These are phyloP conservation scores for Tetranychus piercei DNA, from an alignment of 2,888 invertebrate species.

Conservation along the genomic window DNA sequence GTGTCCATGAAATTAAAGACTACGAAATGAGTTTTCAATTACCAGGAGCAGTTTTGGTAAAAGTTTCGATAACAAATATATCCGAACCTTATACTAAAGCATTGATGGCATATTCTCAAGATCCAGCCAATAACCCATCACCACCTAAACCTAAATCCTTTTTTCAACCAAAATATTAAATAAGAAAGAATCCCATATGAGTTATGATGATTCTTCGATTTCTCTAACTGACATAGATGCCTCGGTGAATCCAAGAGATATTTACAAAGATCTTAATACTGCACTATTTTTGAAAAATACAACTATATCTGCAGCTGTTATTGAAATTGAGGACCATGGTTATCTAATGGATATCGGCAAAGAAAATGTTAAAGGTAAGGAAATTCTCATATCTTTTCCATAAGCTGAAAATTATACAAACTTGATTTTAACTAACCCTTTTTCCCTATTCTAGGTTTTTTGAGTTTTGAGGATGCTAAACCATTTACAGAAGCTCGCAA, in stretches of 20 bases:
- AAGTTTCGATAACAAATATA: conserved; percentile 20
- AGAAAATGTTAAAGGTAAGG: conserved; percentile 37
- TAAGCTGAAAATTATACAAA: too few species aligned
- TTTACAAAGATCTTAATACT: conserved; percentile 15
- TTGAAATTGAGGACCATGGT: conserved; percentile 64
- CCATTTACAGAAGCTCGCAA: neutral
- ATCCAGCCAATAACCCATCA: conserved; percentile 4
- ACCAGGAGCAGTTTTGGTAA: conserved; percentile 16
- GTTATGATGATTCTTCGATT: conserved; percentile 30
- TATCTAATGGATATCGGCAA: conserved; percentile 63
- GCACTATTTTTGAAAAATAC: neutral
- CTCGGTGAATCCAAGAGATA: conserved; percentile 29
- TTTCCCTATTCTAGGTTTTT: neutral
- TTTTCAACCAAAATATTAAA: conserved; percentile 17
- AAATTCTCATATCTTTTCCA: neutral
- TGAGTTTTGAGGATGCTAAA: neutral
- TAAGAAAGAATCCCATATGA: neutral
- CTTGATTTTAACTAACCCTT: neutral
- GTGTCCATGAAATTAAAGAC: conserved; percentile 19
- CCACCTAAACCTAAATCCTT: conserved; percentile 16
- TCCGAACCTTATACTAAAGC: conserved; percentile 16
- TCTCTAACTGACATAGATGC: conserved; percentile 30
- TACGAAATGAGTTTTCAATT: conserved; percentile 17
- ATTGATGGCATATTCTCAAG: conserved; percentile 14
- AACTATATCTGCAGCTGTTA: conserved; percentile 37